Evolutionary conservation across 2,113 vertebrate genomes (phyloP).

Genomic region (Burhinus oedicnemus): DNA sequence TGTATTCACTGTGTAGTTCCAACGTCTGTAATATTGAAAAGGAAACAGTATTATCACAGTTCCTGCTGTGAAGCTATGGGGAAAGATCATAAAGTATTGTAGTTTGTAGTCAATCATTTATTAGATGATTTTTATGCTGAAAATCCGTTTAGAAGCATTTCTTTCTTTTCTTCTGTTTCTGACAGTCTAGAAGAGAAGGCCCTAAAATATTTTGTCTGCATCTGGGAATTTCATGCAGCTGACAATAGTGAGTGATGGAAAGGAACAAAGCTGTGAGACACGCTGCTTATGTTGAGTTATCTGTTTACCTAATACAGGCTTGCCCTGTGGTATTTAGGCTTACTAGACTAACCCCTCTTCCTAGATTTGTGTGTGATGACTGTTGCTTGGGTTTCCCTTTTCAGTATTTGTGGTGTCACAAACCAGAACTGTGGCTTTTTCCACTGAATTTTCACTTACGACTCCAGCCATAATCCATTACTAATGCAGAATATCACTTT

Average conservation of each 20-base stretch:
- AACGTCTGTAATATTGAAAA: background rate
- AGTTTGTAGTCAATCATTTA: background rate
- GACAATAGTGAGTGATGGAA: background rate
- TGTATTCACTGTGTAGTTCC: background rate
- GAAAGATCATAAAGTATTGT: background rate
- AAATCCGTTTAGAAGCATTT: background rate
- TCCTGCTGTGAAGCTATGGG: background rate
- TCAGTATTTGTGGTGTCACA: background rate
- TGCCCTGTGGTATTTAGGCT: background rate
- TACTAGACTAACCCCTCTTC: background rate
- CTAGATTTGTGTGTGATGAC: fast-evolving
- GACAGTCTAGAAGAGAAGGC: background rate
- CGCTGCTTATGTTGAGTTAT: background rate
- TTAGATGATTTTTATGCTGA: background rate
- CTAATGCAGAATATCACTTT: background rate
- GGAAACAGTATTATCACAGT: background rate
- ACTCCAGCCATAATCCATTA: fast-evolving
- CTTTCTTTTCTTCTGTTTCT: background rate
- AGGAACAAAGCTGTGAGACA: background rate
- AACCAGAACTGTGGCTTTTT: background rate
- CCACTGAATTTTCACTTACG: background rate
- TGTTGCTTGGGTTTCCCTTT: background rate
- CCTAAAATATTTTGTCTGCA: background rate
- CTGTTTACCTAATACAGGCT: background rate
- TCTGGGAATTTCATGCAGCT: background rate